Percentiles rank a stretch among this genome's conserved stretches.
These are phyloP conservation scores for Dasyornis broadbenti DNA, from an alignment of 2,113 vertebrate genomes.

Conservation along the genomic window DNA sequence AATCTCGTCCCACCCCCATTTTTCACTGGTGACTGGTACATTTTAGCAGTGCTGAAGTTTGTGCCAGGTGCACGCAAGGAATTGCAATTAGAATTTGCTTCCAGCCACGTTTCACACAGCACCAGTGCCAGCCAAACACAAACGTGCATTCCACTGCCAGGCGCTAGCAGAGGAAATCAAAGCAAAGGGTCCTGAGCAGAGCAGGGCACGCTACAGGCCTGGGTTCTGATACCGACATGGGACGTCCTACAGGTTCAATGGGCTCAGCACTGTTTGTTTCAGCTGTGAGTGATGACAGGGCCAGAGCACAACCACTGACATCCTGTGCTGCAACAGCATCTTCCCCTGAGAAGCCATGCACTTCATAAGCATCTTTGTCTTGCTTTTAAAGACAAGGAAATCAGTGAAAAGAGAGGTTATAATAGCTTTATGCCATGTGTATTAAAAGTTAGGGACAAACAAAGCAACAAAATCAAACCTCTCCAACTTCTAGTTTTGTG, in stretches of 20 bases:
- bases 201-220: fast-evolving
- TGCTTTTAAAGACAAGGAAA: background rate
- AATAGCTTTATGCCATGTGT: background rate
- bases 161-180: background rate
- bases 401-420: background rate
- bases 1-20: background rate
- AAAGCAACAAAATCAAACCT: background rate
- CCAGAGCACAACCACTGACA: background rate
- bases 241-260: background rate
- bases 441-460: background rate
- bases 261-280: background rate
- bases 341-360: background rate
- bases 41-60: background rate
- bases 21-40: background rate
- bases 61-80: background rate
- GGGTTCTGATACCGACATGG: background rate
- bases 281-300: background rate
- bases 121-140: background rate
- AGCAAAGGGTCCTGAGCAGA: background rate
- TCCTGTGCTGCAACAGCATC: background rate
- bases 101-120: background rate
- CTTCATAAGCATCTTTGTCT: background rate
- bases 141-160: background rate
- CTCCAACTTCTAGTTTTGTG: background rate
- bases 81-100: background rate